Evolutionary conservation across 2,888 invertebrate genomes (phyloP).

Genomic region (Troides oblongomaculatus): DNA sequence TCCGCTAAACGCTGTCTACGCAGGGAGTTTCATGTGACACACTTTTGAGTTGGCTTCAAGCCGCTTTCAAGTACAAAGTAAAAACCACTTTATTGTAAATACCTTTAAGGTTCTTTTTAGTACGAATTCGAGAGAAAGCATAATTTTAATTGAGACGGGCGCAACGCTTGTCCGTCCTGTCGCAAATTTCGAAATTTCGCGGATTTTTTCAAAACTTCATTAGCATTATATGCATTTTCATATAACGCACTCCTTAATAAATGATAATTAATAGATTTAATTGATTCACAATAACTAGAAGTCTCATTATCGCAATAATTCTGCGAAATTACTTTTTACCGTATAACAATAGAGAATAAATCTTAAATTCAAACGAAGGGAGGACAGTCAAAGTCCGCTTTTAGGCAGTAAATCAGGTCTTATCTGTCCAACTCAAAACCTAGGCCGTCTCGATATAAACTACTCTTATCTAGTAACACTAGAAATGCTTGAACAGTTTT

Average conservation of each 20-base stretch:
- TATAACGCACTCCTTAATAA: slow-evolving; percentile 5
- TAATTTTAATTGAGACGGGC: slow-evolving; percentile 54
- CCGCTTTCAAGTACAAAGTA: slow-evolving; percentile 51
- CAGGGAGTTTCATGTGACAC: slow-evolving; percentile 54
- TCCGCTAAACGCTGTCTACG: slow-evolving; percentile 25
- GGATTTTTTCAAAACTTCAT: slow-evolving; percentile 34
- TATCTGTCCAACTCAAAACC: slow-evolving; percentile 38
- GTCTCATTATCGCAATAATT: background rate
- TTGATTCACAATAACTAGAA: background rate
- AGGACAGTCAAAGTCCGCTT: slow-evolving; percentile 43
- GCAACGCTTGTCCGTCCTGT: slow-evolving; percentile 47
- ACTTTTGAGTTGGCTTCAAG: slow-evolving; percentile 77
- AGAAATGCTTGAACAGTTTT: slow-evolving; percentile 32
- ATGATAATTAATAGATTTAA: slow-evolving; percentile 4
- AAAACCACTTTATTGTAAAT: slow-evolving; percentile 47
- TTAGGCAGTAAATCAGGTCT: slow-evolving; percentile 45
- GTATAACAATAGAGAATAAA: slow-evolving; percentile 26
- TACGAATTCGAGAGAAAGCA: slow-evolving; percentile 31
- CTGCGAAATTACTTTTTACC: slow-evolving; percentile 7
- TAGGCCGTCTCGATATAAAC: slow-evolving; percentile 35
- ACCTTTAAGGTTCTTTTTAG: slow-evolving; percentile 34
- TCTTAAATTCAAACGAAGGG: slow-evolving; percentile 18
- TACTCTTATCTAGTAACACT: slow-evolving; percentile 34
- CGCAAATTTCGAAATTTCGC: slow-evolving; percentile 66
- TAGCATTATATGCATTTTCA: slow-evolving; percentile 26